These are phyloP conservation scores for Molanna angustata DNA, from an alignment of 2,888 invertebrate genomes.

Conservation along the genomic window DNA sequence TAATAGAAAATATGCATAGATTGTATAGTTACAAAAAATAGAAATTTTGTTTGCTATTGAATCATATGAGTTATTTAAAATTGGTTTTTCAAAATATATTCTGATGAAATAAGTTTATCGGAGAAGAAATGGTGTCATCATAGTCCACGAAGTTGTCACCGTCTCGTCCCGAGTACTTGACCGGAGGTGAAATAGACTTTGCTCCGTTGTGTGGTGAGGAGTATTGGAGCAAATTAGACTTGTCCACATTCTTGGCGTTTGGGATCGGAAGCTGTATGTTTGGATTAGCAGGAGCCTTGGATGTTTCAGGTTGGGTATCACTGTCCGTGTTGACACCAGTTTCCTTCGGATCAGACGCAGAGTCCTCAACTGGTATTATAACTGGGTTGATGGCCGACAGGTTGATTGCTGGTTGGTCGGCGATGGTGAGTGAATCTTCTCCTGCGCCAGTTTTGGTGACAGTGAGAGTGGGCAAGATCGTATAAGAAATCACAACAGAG, in stretches of 20 bases:
- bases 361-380: not conserved
- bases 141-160: constrained; percentile 9
- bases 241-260: constrained; percentile 12
- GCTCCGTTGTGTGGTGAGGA: constrained; percentile 3
- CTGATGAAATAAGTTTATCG: constrained; percentile 17
- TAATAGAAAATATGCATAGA: no score
- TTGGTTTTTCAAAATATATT: not conserved
- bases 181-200: not conserved
- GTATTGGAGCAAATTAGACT: constrained; percentile 11
- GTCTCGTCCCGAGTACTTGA: not conserved
- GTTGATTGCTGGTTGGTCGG: constrained; percentile 3
- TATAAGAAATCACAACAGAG: no score
- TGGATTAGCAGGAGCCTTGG: no score
- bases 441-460: no score
- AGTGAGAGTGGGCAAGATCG: no score
- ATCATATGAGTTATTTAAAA: no score
- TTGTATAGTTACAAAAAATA: no score
- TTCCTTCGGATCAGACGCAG: not conserved
- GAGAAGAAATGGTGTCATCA: constrained; percentile 7
- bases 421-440: no score
- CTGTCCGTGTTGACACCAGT: not conserved
- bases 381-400: not conserved
- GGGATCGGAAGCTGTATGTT: no score
- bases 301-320: not conserved
- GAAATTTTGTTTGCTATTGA: no score